Base-by-base conservation (phyloP, 2,797 vertebrate species). In the Sitta carolinensis region DNA sequence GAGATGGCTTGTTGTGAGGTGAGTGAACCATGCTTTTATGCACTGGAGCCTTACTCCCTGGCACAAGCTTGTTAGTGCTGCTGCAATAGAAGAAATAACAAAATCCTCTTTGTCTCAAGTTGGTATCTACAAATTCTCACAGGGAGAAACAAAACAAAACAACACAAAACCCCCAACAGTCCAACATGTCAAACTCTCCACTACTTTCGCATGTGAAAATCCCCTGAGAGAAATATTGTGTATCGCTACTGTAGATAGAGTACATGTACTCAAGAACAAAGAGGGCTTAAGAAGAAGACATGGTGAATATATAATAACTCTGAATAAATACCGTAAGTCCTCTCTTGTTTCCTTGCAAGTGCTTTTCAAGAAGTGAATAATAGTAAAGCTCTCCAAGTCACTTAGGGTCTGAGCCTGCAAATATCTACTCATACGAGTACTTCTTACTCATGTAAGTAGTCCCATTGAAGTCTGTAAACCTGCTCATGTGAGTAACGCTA, bases 281-380 rank as follows among this genome's bases (percentile, higher is more conserved):
- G 95, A 93, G 94, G 91, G 93, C 93, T 96, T 97, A 96, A 96
- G 96, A 96, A 93, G 95, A 96, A 89, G 94, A 96, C 95, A 96
- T 94, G 78, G 96, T 97, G 95, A 95, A 96, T 96, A 93, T 97
- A 96, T 96, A 97, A 96, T 96, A 97, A 96, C 95, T 96, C 93
- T 97, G 95, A 94, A 96, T 96, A 97, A 96, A 97, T 96, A 95
- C 77, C 67, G 91, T 97, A 97, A 96, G 95, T 95, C 96, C 93
- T 90, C 96, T 96, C 95, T 96, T 96, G 94, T 97, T 96, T 96
- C 95, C 96, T 94, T 95, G 95, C 94, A 96, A 97, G 95, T 94
- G 96, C 95, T 94, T 97, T 97, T 96, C 91, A 97, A 95, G 95
- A 96, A 95, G 70, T 87, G 95, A 96, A 97, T 97, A 97, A 97